Evolutionary conservation across 2,797 vertebrate genomes (phyloP), one percentile per base, ranked within the genome.

Genomic region (Semaprochilodus insignis): DNA sequence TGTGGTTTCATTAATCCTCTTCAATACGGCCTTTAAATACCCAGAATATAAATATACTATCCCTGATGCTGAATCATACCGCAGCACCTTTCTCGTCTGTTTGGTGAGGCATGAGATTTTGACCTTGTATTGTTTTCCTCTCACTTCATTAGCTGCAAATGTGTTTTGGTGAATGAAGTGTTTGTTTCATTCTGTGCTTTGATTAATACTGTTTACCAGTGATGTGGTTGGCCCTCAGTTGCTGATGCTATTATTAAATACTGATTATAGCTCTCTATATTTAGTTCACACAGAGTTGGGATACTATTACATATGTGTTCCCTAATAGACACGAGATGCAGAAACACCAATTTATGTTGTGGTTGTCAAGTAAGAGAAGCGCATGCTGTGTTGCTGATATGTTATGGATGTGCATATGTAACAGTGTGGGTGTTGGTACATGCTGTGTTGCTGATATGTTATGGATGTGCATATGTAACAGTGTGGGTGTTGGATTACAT

Each of bases 1-100:
- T 57, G 48, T 7, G 23, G 15, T 81, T 85, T 31, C 31, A 78
- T 70, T 66, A 60, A 81, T 54, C 16, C 52, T 62, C 54, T 62
- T 67, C 23, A 23, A 51, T 40, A 54, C 4, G 36, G 36, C 23
- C 62, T 81, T 81, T 69, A 69, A 76, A 66, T 31, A 57, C 14
- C 16, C 31, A 34, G 72, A 57, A 57, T 15, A 57, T n/a, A 74
- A 57, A 77, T 67, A 77, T 67, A 75, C 51, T n/a, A n/a, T 67
- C 23, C 25, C 17, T 21, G 34, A 69, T 83, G 27, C 36, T 70
- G 55, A 51, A 48, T 44, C 31, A 63, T 15, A 31, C 21, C 23
- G 5, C 23, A 13, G 51, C 36, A 72, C 31, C 34, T 51, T 71
- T 27, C 13, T 19, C 78, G 52, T 52, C 62, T 51, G 40, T 21